phyloP scores from a whole-genome alignment of 2,113 vertebrate genomes.

The Clarias gariepinus region DNA sequence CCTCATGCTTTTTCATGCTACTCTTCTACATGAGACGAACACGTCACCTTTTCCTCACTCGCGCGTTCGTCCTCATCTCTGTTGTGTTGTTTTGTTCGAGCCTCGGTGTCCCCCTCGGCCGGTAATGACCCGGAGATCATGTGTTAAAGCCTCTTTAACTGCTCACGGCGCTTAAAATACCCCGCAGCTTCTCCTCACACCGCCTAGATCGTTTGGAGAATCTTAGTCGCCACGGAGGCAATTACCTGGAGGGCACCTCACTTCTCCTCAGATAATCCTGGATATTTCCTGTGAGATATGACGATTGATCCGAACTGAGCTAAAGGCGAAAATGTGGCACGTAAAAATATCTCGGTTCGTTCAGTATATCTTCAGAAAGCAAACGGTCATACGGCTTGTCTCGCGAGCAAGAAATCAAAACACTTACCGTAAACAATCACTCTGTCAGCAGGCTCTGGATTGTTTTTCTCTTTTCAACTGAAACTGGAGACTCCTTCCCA shows the following conservation, averaged over 20 bases:
- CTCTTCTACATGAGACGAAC: not conserved
- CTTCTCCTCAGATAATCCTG: slow-evolving; percentile 28
- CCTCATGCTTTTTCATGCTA: not conserved
- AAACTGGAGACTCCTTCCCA: not conserved
- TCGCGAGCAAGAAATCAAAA: too few species aligned
- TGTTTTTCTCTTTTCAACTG: too few species aligned
- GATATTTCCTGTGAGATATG: slow-evolving; percentile 17
- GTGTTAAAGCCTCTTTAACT: slow-evolving; percentile 25
- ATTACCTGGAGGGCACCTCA: slow-evolving; percentile 33
- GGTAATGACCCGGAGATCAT: slow-evolving; percentile 24
- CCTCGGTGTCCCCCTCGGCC: not conserved
- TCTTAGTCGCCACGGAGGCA: slow-evolving; percentile 40
- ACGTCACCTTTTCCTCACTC: not conserved
- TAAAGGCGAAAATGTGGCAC: not conserved
- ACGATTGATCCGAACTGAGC: slow-evolving; percentile 27
- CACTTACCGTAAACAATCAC: too few species aligned
- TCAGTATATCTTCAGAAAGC: not conserved
- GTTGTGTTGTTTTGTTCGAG: not conserved
- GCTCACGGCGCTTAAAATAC: slow-evolving; percentile 29
- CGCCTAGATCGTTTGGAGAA: slow-evolving; percentile 23
- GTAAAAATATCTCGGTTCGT: not conserved
- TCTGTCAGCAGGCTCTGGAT: too few species aligned
- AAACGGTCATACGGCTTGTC: not conserved
- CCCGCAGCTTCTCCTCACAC: slow-evolving; percentile 11
- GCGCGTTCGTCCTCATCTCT: not conserved